Conservation (phyloP, 37 sponge, comb jelly and placozoan species). For the Dysidea cf. avara region DNA sequence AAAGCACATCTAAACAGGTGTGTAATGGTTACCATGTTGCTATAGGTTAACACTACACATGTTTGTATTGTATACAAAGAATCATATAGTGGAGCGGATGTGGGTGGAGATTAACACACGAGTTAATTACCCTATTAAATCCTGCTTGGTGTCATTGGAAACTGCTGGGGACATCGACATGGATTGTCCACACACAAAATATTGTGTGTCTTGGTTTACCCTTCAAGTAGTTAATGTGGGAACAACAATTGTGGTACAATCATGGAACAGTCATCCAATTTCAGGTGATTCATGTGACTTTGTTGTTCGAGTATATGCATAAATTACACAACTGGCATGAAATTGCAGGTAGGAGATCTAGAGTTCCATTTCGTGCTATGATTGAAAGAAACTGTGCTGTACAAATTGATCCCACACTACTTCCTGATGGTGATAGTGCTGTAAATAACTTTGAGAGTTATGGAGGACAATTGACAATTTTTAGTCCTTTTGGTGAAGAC, state of each 20-base stretch:
- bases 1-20: constrained; percentile 47
- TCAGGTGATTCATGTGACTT: constrained; percentile 33
- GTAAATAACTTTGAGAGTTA: no score
- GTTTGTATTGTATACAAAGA: constrained; percentile 32
- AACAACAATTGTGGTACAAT: constrained; percentile 11
- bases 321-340: no score
- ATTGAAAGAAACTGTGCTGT: no score
- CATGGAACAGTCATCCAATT: constrained; percentile 65
- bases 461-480: no score
- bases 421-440: no score
- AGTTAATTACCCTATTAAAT: constrained; percentile 66
- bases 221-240: constrained; percentile 35
- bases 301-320: no score
- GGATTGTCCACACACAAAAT: constrained; percentile 12
- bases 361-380: no score
- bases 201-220: constrained; percentile 54
- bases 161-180: constrained; percentile 17
- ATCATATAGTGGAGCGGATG: constrained; percentile 36
- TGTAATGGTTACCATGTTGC: neutral
- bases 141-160: constrained; percentile 20
- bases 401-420: no score
- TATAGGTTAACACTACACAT: no score
- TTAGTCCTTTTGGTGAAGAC: no score
- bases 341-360: no score
- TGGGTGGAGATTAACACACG: constrained; percentile 62